Evolutionary conservation across 2,888 invertebrate genomes (phyloP).

Genomic region (Erannis defoliaria): DNA sequence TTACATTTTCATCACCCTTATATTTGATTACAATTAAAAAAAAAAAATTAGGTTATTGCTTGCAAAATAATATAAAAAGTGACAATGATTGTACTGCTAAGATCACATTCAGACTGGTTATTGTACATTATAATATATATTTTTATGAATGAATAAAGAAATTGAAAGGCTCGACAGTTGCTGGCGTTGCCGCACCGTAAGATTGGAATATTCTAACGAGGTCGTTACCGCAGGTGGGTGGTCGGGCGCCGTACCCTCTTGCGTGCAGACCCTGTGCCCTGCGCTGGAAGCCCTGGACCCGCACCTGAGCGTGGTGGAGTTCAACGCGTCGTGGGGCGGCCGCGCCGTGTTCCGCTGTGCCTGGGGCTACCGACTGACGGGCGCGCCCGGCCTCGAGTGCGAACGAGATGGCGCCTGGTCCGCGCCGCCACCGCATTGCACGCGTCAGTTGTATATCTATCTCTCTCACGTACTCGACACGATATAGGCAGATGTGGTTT

Average conservation of each 20-base stretch:
- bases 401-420: constrained; percentile 93
- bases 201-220: neutral
- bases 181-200: no score
- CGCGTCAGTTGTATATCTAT: constrained; percentile 87
- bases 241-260: constrained; percentile 91
- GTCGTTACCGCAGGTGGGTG: constrained; percentile 87
- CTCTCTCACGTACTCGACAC: neutral
- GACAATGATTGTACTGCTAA: no score
- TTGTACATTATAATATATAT: no score
- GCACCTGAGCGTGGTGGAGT: constrained; percentile 91
- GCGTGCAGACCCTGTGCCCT: constrained; percentile 93
- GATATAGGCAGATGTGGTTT: no score
- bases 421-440: constrained; percentile 91
- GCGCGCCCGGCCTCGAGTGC: constrained; percentile 92
- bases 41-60: no score
- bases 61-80: no score
- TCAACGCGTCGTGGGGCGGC: constrained; percentile 93
- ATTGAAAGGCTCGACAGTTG: no score
- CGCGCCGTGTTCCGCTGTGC: constrained; percentile 93
- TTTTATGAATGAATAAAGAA: no score
- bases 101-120: no score
- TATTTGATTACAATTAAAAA: no score
- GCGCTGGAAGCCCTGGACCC: constrained; percentile 89
- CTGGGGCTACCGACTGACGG: constrained; percentile 93
- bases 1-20: no score